Base-by-base conservation (phyloP, 2,113 vertebrate species). In the Psittacula cyanocephala region DNA sequence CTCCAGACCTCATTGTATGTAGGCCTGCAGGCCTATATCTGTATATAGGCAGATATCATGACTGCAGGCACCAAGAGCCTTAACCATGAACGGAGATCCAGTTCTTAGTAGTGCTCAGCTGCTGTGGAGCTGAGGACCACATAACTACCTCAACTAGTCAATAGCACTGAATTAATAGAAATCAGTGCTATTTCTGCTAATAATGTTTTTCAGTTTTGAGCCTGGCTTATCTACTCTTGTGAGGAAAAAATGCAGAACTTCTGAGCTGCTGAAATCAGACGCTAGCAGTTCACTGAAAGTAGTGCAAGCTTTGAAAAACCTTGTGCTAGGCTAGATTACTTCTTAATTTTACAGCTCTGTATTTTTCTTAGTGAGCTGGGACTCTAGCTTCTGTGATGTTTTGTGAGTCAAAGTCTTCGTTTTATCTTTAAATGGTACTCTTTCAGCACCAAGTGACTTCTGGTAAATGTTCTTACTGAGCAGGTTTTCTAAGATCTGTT, bases 1-100 rank as follows among this genome's bases (percentile, higher is more conserved):
- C 67, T 22, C 37, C 53, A 37, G 81, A 44, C 28, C n/a, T 76
- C 59, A 0, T 1, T 13, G 24, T 1, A 6, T 1, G 31, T 19
- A 19, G 31, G 22, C 20, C 20, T 57, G 31, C 12, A 57, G n/a
- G n/a, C n/a, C n/a, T n/a, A n/a, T n/a, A n/a, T n/a, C n/a, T n/a
- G n/a, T n/a, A n/a, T n/a, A n/a, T n/a, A n/a, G n/a, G 60, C 23
- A 33, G 22, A 2, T 8, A 20, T 11, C 35, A 25, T 2, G 3
- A 72, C 41, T 47, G 46, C 3, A 2, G 59, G 60, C 25, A 70
- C 27, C 7, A 0, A 2, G 6, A 81, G 50, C 37, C 35, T 47
- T 13, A 70, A 46, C 18, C 75, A 23, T 64, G 17, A 20, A 28
- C 22, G 53, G 57, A 72, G 88, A 91, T 37, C 28, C 62, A 60